Base-by-base conservation (phyloP, 2,113 vertebrate genomes). In the Urocolius indicus region DNA sequence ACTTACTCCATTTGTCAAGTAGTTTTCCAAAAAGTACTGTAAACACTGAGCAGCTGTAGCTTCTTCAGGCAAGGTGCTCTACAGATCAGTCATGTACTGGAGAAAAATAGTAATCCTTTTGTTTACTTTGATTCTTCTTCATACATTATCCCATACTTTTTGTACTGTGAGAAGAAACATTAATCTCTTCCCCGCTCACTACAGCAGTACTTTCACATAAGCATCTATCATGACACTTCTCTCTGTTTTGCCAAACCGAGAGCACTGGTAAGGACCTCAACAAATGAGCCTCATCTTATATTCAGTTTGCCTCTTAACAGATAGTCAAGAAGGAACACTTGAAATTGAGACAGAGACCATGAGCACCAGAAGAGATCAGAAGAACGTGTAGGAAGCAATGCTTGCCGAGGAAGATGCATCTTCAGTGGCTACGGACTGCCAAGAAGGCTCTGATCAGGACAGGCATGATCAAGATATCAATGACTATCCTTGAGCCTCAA, bases 1-100 rank as follows among this genome's bases (percentile, higher is more conserved):
- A 46, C 23, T 58, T 65, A 62, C 0, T 32, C 18, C 16, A 41
- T 29, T 52, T 1, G 0, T 23, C 15, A 36, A 41, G 10, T 6
- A 58, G 43, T 24, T 69, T 69, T 63, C 51, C 41, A 17, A 65
- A 75, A 85, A 80, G 38, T 9, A 51, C 36, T 34, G 23, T 19
- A 12, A 63, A n/a, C 7, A 34, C 32, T 10, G 29, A 22, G 23
- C 54, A 74, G 10, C 43, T 38, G 23, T 26, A 79, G 43, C 55
- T 45, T 45, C 30, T 48, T 18, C 27, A 23, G n/a, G 32, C 22
- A 71, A 69, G 19, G 19, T 45, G 34, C 54, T 55, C 13, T 66
- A 36, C 9, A 5, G 22, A 16, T 36, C 46, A 61, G 22, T 12
- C n/a, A n/a, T 1, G 3, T 14, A 13, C n/a, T 67, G 18, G 43